These are phyloP conservation scores for Parambassis ranga DNA, from an alignment of 2,797 vertebrate genomes.

Conservation along the genomic window DNA sequence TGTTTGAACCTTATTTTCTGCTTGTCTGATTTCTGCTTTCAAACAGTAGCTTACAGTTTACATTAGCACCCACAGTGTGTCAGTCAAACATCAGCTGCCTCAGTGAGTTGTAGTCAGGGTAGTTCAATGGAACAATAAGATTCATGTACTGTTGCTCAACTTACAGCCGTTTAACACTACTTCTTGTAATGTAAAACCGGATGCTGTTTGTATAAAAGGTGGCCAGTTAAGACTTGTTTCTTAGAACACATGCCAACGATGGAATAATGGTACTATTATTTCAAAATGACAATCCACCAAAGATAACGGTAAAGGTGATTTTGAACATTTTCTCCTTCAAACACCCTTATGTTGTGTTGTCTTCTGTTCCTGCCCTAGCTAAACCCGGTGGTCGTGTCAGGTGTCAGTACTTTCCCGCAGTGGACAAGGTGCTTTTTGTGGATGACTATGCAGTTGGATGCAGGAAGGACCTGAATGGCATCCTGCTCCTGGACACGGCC, in stretches of 20 bases:
- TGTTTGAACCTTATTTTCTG: neutral
- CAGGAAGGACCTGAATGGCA: conserved; percentile 98
- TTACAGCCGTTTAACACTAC: too few species aligned
- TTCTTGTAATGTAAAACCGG: neutral
- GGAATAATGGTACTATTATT: neutral
- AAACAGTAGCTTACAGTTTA: neutral
- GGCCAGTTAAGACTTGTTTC: neutral
- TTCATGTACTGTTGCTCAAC: too few species aligned
- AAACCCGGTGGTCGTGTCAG: conserved; percentile 96
- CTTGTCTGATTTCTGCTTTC: neutral
- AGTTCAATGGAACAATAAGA: too few species aligned
- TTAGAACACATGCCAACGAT: neutral
- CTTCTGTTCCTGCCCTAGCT: conserved; percentile 74
- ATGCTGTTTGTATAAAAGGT: neutral
- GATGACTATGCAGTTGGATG: conserved; percentile 98
- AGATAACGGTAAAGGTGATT: neutral
- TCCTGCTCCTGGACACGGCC: conserved; percentile 96
- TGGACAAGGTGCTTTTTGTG: conserved; percentile 99
- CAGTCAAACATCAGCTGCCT: neutral
- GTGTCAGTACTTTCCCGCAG: conserved; percentile 97
- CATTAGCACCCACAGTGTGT: neutral
- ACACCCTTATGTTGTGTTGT: conserved; percentile 11
- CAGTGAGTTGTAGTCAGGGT: neutral
- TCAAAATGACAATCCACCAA: neutral
- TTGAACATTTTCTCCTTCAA: neutral